Conservation (phyloP, 2,797 vertebrate species). For the Galagoides demidoff region DNA sequence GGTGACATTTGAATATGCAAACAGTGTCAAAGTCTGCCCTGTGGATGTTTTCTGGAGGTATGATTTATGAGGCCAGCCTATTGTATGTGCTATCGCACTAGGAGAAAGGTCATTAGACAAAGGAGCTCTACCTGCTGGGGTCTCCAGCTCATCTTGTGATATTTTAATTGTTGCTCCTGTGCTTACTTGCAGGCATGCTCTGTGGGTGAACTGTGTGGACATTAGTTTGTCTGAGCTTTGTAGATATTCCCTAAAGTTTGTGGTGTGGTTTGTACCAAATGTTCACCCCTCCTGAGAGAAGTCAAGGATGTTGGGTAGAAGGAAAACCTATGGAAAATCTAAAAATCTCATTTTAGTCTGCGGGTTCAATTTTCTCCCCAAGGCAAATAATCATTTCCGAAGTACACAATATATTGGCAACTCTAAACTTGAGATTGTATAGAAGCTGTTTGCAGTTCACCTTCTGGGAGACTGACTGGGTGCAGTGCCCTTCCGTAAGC, state of each 20-base stretch:
- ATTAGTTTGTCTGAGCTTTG: neutral
- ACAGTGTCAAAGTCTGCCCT: slow-evolving; percentile 85
- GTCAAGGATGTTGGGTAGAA: neutral
- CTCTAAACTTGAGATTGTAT: neutral
- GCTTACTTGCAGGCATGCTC: slow-evolving; percentile 36
- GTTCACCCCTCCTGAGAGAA: neutral
- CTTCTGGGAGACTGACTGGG: neutral
- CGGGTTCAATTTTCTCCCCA: neutral
- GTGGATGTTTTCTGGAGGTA: slow-evolving; percentile 83
- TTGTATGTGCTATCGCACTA: slow-evolving; percentile 87
- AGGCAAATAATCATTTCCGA: neutral
- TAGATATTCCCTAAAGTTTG: neutral
- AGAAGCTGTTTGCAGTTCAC: neutral
- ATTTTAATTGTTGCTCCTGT: slow-evolving; percentile 83
- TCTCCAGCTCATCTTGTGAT: slow-evolving; percentile 83
- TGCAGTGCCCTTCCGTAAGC: neutral
- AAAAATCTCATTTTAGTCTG: neutral
- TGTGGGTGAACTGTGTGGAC: neutral
- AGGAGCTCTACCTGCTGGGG: slow-evolving; percentile 81
- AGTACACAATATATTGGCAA: neutral
- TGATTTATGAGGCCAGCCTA: slow-evolving; percentile 90
- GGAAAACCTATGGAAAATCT: neutral
- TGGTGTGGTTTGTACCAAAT: neutral
- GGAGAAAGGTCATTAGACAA: slow-evolving; percentile 87
- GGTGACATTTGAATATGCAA: slow-evolving; percentile 91